Percentiles rank a stretch among this genome's conserved stretches.
Conservation (phyloP, 2,888 invertebrate species). For the Sicus ferrugineus region DNA sequence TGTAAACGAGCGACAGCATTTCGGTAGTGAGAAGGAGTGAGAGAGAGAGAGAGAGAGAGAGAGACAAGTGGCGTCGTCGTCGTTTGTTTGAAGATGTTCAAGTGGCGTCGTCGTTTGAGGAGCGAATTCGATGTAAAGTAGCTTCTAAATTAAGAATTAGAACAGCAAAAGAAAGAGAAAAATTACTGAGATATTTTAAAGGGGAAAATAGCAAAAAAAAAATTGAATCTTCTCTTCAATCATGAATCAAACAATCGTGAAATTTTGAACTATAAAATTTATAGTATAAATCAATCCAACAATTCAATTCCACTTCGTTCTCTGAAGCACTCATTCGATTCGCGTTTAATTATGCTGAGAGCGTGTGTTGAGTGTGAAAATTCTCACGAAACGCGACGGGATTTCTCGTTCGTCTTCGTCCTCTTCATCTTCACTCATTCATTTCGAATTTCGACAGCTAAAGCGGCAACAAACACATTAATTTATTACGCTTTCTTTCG, state of each 20-base stretch:
- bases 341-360: not conserved
- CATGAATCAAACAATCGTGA: not conserved
- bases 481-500: slow-evolving; percentile 3
- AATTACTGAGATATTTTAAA: not conserved
- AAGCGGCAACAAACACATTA: slow-evolving; percentile 45
- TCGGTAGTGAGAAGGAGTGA: not conserved
- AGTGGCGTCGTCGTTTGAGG: not conserved
- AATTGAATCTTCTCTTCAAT: not conserved
- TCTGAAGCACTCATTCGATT: not conserved
- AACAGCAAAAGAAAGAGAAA: not conserved
- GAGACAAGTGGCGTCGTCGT: not conserved
- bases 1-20: not conserved
- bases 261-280: slow-evolving; percentile 9
- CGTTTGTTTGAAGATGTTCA: too few species aligned
- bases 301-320: not conserved
- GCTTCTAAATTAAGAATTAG: not conserved
- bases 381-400: slow-evolving; percentile 53
- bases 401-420: slow-evolving; percentile 42
- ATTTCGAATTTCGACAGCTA: slow-evolving; percentile 1
- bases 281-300: not conserved
- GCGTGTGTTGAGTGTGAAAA: slow-evolving; percentile 45
- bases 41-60: not conserved
- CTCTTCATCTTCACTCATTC: not conserved
- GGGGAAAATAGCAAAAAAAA: not conserved
- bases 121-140: not conserved